These are phyloP conservation scores for Hirudo medicinalis DNA, from an alignment of 1,140 invertebrate genomes.

Conservation along the genomic window DNA sequence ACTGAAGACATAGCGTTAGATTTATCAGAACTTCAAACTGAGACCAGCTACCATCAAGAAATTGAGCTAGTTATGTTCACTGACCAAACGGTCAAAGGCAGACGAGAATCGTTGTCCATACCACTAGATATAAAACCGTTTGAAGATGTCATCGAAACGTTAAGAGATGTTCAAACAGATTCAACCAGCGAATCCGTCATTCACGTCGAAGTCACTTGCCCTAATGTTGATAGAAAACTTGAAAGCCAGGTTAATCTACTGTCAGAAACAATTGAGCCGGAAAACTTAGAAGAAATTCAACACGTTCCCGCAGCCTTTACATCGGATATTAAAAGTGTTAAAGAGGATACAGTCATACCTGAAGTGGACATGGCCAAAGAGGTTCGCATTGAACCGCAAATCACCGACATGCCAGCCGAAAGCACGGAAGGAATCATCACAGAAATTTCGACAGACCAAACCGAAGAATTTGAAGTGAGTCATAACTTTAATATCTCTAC, in stretches of 20 bases:
- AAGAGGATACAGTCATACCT: constrained; percentile 11
- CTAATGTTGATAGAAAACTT: too few species aligned
- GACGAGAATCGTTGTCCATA: too few species aligned
- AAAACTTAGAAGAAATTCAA: too few species aligned
- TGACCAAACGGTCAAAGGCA: too few species aligned
- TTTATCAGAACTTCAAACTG: background rate
- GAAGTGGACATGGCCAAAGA: constrained; percentile 11
- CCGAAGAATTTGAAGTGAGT: constrained; percentile 15
- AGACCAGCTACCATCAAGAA: too few species aligned
- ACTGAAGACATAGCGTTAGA: constrained; percentile 18
- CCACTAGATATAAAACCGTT: background rate
- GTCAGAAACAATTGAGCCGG: too few species aligned
- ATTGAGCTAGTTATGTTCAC: too few species aligned
- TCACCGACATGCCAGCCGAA: constrained; percentile 11
- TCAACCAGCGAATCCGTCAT: too few species aligned
- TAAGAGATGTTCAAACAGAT: too few species aligned
- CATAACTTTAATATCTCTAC: constrained; percentile 12
- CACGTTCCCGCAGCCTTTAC: background rate
- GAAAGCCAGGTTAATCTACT: too few species aligned
- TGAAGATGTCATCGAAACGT: constrained; percentile 1
- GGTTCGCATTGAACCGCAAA: constrained; percentile 5
- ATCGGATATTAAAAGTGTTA: background rate
- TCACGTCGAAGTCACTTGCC: too few species aligned
- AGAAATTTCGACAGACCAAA: constrained; percentile 14
- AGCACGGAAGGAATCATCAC: background rate